These are phyloP conservation scores for Eurytoma californica DNA, from an alignment of 2,888 invertebrate genomes.

Conservation along the genomic window DNA sequence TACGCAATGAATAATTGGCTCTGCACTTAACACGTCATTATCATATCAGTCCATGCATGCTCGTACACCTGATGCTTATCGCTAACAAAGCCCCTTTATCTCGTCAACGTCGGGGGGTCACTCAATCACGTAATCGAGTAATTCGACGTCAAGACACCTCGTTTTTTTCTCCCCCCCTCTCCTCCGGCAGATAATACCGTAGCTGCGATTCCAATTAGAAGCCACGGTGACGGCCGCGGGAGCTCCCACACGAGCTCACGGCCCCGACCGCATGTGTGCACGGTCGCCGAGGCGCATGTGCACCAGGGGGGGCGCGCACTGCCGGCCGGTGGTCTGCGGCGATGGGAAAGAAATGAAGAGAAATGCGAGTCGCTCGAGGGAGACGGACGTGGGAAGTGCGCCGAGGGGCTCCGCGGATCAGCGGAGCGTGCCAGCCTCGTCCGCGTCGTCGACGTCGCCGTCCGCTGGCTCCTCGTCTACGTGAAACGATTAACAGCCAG, in stretches of 20 bases:
- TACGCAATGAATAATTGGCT: too few relatives aligned
- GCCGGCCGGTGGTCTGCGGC: not conserved
- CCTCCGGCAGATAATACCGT: slow-evolving; percentile 22
- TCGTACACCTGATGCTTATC: not conserved
- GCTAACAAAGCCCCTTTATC: not conserved
- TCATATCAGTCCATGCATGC: not conserved
- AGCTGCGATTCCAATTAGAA: slow-evolving; percentile 46
- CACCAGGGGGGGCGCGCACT: not conserved
- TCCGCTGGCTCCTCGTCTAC: not conserved
- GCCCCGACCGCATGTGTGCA: not conserved
- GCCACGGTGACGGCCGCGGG: not conserved
- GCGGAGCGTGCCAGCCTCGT: slow-evolving; percentile 36
- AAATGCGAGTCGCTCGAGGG: slow-evolving; percentile 63
- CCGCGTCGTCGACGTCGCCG: slow-evolving; percentile 21
- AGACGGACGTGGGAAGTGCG: slow-evolving; percentile 64
- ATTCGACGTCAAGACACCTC: slow-evolving; percentile 2
- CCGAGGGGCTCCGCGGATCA: slow-evolving; percentile 41
- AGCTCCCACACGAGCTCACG: not conserved
- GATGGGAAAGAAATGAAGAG: slow-evolving; percentile 59
- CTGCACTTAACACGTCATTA: not conserved
- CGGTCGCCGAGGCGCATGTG: not conserved
- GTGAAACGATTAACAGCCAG: slow-evolving; percentile 13
- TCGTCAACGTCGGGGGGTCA: not conserved
- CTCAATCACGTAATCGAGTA: slow-evolving; percentile 19
- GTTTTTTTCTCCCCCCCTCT: not conserved